Conservation (phyloP, 1,140 invertebrate species). For the Phocides pigmalion region DNA sequence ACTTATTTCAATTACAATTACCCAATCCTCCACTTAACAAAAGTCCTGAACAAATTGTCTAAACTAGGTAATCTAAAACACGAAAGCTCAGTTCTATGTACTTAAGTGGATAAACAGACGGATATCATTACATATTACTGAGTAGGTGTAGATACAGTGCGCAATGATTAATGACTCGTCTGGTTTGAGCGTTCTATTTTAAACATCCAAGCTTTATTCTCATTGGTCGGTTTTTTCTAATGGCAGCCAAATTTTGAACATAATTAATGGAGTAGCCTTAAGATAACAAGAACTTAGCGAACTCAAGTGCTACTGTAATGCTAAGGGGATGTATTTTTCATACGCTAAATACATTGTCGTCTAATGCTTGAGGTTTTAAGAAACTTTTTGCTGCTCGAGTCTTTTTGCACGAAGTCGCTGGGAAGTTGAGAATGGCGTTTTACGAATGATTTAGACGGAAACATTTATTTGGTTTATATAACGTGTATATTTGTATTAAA, state of each 20-base stretch:
- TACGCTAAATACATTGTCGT: slow-evolving; percentile 64
- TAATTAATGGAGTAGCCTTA: slow-evolving; percentile 68
- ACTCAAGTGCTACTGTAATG: slow-evolving; percentile 55
- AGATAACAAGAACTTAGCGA: slow-evolving; percentile 49
- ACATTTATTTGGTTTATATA: not conserved
- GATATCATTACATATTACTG: slow-evolving; percentile 46
- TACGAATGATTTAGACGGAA: not conserved
- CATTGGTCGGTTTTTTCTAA: slow-evolving; percentile 71
- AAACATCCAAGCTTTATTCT: slow-evolving; percentile 56
- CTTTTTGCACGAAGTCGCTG: not conserved
- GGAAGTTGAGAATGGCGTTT: not conserved
- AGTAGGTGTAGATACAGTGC: slow-evolving; percentile 52
- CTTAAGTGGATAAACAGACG: slow-evolving; percentile 32
- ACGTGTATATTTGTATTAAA: too few species aligned
- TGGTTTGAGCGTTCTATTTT: slow-evolving; percentile 68
- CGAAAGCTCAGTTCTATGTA: slow-evolving; percentile 1
- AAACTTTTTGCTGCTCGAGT: slow-evolving; percentile 18
- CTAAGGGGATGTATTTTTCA: slow-evolving; percentile 64
- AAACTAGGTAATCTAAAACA: not conserved
- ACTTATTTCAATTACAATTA: not conserved
- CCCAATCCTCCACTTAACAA: not conserved
- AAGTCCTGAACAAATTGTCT: not conserved
- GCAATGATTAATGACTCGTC: slow-evolving; percentile 71
- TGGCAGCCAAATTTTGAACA: slow-evolving; percentile 71
- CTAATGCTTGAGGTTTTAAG: slow-evolving; percentile 35